Evolutionary conservation across 2,888 invertebrate genomes (phyloP), one percentile per base, ranked within the genome.

Genomic region (Scaptomyza flava): DNA sequence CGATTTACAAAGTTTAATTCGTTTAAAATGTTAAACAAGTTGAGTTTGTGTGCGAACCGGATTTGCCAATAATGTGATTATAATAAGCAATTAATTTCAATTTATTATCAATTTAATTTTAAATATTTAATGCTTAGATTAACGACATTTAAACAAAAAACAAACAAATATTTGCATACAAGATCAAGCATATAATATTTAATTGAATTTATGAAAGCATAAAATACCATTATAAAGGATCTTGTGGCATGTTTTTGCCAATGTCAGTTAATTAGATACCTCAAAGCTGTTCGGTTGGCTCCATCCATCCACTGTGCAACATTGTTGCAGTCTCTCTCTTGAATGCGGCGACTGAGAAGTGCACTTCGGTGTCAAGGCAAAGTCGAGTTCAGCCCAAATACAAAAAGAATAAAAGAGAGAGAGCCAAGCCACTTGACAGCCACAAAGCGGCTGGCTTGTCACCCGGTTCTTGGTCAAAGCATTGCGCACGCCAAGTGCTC

Each of bases 381-480:
- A 86, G 81, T 81, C 65, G 57, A 56, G 63, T n/a, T n/a, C 47
- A 43, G 30, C 64, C 75, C 33, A 68, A 82, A 79, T 64, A 68
- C 54, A 50, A 12, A 30, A 48, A 14, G 20, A 27, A 12, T 6
- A 30, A 8, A 30, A 6, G 51, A 23, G 41, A 12, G 38, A 31
- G 34, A 41, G 69, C 77, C 79, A 87, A 41, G 69, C 77, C 79
- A 87, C 87, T 87, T 87, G 82, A 79, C 82, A 79, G 82, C 87
- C 82, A 82, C 82, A 82, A 82, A 82, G 85, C 85, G 87, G 62
- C 77, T 70, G 87, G 85, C 81, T 87, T 87, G 81, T 87, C 82
- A 84, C 87, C 78, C 85, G 85, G 61, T 66, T 79, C 85, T 87
- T 87, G 85, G 87, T 87, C 82, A 83, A 83, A 82, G 82, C 85